Evolutionary conservation across 2,888 invertebrate species (phyloP).

Genomic region (Cataglyphis altisquamis): DNA sequence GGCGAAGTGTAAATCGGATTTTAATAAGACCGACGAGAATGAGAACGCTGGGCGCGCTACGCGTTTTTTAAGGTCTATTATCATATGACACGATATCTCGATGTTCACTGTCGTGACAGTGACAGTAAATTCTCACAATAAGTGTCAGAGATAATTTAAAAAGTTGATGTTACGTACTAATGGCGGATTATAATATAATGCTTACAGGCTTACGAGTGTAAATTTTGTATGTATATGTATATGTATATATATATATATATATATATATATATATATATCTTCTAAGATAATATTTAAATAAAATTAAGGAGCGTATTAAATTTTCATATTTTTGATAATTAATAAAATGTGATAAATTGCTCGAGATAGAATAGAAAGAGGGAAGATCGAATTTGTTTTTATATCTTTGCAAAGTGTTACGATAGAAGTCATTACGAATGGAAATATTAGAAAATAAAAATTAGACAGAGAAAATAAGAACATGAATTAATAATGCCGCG

Average conservation of each 20-base stretch:
- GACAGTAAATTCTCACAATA: not conserved
- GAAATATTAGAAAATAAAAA: not conserved
- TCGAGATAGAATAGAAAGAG: not conserved
- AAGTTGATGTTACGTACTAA: not conserved
- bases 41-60: constrained; percentile 13
- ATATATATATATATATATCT: not conserved
- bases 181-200: not conserved
- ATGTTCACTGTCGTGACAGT: not conserved
- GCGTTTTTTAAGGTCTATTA: constrained; percentile 28
- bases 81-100: not conserved
- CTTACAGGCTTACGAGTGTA: not conserved
- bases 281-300: not conserved
- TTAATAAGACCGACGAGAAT: constrained; percentile 48
- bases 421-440: not conserved
- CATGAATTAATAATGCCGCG: not conserved
- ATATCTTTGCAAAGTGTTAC: not conserved
- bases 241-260: no score
- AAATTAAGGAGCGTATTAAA: not conserved
- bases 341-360: constrained; percentile 1
- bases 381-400: not conserved
- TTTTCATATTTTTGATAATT: not conserved
- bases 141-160: not conserved
- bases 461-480: not conserved
- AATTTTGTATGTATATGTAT: not conserved
- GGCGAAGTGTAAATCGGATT: constrained; percentile 55